Conservation (phyloP, 2,797 vertebrate genomes). For the Ceryle rudis region DNA sequence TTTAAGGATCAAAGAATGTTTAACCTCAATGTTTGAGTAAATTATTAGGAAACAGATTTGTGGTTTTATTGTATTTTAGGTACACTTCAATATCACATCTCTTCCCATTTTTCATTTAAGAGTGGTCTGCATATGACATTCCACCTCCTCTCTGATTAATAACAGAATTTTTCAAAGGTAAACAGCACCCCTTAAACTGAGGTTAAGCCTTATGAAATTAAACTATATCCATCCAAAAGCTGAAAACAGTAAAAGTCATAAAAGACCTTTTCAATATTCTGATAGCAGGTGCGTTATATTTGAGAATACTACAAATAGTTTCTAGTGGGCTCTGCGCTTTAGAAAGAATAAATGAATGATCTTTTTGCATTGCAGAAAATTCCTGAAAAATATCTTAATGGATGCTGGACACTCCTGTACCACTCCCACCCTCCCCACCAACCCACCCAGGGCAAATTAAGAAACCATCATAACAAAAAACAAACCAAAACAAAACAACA, state of each 20-base stretch:
- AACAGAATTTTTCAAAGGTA: background rate
- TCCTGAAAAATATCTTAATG: background rate
- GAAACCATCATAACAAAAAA: background rate
- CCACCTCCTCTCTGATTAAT: background rate
- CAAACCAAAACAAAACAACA: background rate
- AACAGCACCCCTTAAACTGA: background rate
- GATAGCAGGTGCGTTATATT: background rate
- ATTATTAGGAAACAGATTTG: background rate
- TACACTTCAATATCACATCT: background rate
- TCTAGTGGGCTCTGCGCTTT: background rate
- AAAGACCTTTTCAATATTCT: background rate
- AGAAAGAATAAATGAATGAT: background rate
- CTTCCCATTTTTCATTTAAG: background rate
- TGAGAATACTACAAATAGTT: background rate
- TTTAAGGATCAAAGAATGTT: background rate
- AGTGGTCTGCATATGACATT: background rate
- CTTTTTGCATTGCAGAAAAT: background rate
- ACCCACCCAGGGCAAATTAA: background rate
- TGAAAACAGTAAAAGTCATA: background rate
- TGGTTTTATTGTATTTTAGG: background rate
- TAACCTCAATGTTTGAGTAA: background rate
- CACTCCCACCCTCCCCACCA: background rate
- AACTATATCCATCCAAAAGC: background rate
- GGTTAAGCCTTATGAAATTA: background rate
- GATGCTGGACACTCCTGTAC: background rate